Percentiles rank a stretch among this genome's conserved stretches.
Evolutionary conservation across 2,797 vertebrate species (phyloP).

Genomic region (Myotis findleyi): DNA sequence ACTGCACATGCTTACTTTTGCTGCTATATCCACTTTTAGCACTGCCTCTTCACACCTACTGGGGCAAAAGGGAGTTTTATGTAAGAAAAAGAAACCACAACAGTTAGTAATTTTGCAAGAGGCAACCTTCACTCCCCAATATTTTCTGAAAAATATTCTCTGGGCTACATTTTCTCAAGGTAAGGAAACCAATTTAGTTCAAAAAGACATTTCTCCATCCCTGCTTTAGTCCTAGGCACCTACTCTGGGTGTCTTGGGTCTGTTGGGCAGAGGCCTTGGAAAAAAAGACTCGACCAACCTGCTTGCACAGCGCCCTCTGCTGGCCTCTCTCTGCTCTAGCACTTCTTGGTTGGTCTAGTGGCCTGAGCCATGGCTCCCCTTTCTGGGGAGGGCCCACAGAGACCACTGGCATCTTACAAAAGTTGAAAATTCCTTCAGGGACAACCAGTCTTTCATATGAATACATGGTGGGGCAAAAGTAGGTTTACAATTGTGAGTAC

Average conservation of each 20-base stretch:
- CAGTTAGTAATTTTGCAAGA: not conserved
- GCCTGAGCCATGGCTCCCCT: fast-evolving
- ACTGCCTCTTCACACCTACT: not conserved
- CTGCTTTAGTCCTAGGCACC: not conserved
- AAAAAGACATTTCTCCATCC: not conserved
- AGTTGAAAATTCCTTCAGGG: not conserved
- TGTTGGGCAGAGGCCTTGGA: not conserved
- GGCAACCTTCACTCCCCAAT: not conserved
- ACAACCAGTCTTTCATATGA: not conserved
- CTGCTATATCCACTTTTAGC: not conserved
- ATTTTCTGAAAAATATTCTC: not conserved
- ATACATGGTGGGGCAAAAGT: not conserved
- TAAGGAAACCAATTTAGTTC: constrained; percentile 9
- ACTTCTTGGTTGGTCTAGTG: not conserved
- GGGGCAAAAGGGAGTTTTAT: not conserved
- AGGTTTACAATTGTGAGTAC: not conserved
- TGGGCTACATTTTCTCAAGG: not conserved
- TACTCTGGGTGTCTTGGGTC: not conserved
- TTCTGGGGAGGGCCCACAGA: fast-evolving
- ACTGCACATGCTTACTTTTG: not conserved
- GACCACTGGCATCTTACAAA: not conserved
- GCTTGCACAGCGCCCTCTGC: constrained; percentile 50
- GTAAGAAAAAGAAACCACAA: not conserved
- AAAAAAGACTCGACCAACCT: fast-evolving
- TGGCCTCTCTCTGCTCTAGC: not conserved